Evolutionary conservation across 2,113 vertebrate species (phyloP).

Genomic region (Drymodes brunneopygia): DNA sequence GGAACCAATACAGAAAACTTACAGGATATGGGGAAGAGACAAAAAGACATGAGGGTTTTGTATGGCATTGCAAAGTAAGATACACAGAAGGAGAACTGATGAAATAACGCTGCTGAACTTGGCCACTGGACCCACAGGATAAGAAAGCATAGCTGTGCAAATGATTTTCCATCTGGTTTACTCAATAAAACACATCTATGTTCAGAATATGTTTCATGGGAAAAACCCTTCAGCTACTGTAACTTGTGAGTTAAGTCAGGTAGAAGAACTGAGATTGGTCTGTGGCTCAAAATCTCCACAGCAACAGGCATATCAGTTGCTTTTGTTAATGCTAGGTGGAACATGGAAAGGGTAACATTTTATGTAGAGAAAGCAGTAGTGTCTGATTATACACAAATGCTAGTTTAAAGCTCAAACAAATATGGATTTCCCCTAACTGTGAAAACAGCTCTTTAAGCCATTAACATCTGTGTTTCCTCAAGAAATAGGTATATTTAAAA

Average conservation of each 20-base stretch:
- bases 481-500: conserved; percentile 53
- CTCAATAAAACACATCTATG: not conserved
- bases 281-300: not conserved
- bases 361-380: conserved; percentile 48
- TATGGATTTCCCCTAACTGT: conserved; percentile 64
- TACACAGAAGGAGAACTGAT: not conserved
- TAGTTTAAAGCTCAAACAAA: conserved; percentile 36
- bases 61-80: not conserved
- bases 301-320: not conserved
- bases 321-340: not conserved
- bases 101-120: not conserved
- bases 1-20: not conserved
- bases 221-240: conserved; percentile 48
- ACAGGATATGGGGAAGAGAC: not conserved
- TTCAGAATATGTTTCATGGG: not conserved
- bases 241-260: conserved; percentile 34
- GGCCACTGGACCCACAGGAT: not conserved
- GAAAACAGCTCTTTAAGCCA: conserved; percentile 64
- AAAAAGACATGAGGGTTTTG: not conserved
- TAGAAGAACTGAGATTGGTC: not conserved
- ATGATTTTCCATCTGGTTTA: conserved; percentile 36
- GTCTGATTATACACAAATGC: conserved; percentile 62
- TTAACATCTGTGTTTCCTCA: conserved; percentile 48
- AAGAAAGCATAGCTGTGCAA: conserved; percentile 28
- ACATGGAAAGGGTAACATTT: not conserved